A percentile compares a stretch with the other conserved stretches of the same genome.
phyloP scores from a whole-genome alignment of 2,797 vertebrate genomes.

The Allochrocebus solatus region DNA sequence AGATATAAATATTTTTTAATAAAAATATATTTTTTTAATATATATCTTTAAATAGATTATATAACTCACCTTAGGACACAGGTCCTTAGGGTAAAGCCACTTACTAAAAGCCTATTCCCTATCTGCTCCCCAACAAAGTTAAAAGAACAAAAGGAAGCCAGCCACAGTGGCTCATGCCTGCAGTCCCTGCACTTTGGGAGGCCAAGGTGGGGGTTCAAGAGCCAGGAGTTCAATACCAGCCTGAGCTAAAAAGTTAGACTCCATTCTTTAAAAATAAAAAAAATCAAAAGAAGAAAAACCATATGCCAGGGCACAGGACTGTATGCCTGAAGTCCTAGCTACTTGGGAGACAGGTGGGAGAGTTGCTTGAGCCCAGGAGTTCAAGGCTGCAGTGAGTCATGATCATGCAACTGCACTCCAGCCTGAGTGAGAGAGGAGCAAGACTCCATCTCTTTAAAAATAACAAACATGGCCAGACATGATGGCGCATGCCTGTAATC shows the following conservation, averaged over 20 bases:
- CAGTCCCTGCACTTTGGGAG: neutral
- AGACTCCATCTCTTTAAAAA: neutral
- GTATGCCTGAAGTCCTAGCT: neutral
- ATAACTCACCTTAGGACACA: neutral
- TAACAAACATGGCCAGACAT: neutral
- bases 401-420: neutral
- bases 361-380: neutral
- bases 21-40: no score
- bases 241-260: neutral
- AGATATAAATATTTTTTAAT: no score
- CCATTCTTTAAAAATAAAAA: neutral
- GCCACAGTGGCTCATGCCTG: neutral
- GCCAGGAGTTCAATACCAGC: neutral
- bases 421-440: neutral
- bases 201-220: neutral
- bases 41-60: neutral
- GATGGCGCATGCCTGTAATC: neutral
- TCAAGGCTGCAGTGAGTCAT: neutral
- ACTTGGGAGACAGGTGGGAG: neutral
- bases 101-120: neutral
- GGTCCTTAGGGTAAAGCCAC: neutral
- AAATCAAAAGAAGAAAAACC: neutral
- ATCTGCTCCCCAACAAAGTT: conserved; percentile 26
- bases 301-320: neutral
- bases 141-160: conserved; percentile 18